Percentiles rank a stretch among this genome's conserved stretches.
Conservation (phyloP, 1,140 invertebrate species). For the Megathymus violae region DNA sequence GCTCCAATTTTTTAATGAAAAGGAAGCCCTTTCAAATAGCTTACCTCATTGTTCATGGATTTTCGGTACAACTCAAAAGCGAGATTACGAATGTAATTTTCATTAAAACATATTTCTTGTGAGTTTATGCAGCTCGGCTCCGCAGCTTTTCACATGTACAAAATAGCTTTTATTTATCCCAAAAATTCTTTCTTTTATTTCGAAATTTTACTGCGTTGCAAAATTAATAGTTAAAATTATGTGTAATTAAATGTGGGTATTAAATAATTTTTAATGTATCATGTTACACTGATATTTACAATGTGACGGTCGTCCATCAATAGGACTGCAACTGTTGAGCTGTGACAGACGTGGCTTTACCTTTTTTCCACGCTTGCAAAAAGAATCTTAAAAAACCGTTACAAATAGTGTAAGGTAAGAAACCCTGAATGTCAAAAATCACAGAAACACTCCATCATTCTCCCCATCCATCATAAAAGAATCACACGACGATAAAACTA, state of each 20-base stretch:
- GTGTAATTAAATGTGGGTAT: not conserved
- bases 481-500: constrained; percentile 14
- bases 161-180: not conserved
- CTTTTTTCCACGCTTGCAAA: not conserved
- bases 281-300: not conserved
- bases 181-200: not conserved
- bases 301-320: too few species aligned
- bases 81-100: not conserved
- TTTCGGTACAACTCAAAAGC: not conserved
- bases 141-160: not conserved
- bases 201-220: not conserved
- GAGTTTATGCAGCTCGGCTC: not conserved
- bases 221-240: not conserved
- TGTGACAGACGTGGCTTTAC: too few species aligned
- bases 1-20: not conserved
- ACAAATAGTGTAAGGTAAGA: not conserved
- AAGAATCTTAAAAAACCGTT: not conserved
- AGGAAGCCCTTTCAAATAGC: not conserved
- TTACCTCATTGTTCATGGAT: not conserved
- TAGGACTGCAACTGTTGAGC: too few species aligned
- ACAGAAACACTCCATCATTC: not conserved
- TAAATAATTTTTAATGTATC: not conserved
- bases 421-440: constrained; percentile 1
- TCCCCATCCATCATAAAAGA: constrained; percentile 1
- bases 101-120: not conserved